Base-by-base conservation (phyloP, 2,113 vertebrate genomes). In the Ascaphus truei region DNA sequence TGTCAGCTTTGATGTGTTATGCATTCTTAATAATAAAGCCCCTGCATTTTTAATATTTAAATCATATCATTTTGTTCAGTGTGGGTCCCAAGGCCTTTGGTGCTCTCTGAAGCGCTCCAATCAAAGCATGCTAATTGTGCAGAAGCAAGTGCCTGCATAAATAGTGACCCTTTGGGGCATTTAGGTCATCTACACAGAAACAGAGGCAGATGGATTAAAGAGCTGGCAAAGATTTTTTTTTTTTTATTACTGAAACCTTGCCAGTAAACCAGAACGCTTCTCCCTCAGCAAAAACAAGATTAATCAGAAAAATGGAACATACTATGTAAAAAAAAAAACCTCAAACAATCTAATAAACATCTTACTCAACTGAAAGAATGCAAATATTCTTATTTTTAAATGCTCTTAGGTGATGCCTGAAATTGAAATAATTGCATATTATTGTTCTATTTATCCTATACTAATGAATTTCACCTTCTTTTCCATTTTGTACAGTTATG, bases 151-250 rank as follows among this genome's bases (percentile, higher is more conserved):
- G 39, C 27, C 50, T 53, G 62, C 48, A 65, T 34, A 68, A 57
- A 68, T n/a, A 67, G 63, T 31, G 37, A 25, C 34, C 64, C 64
- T 57, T 33, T 25, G 53, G 39, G 64, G 20, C 26, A 45, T 67
- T 67, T 41, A 67, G 51, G 34, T 56, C 36, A 36, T 39, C 31
- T 65, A 41, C 47, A 13, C 13, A 26, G 20, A 57, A 47, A 58
- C 20, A 57, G 7, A 23, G 37, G 29, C 39, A 68, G 51, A 68
- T 68, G 64, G 64, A 47, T 68, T 45, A 48, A 57, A 68, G 23
- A 68, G 61, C 30, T 51, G 61, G 43, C 27, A 11, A n/a, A 30
- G 45, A 63, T 29, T 48, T 33, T 7, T 47, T 48, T 33, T 7
- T 47, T 26, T 59, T 11, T 18, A 31, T 29, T 47, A 25, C 18